A percentile compares a stretch with the other conserved stretches of the same genome.
phyloP scores from a whole-genome alignment of 2,888 invertebrate genomes.

The Mechanitis messenoides region DNA sequence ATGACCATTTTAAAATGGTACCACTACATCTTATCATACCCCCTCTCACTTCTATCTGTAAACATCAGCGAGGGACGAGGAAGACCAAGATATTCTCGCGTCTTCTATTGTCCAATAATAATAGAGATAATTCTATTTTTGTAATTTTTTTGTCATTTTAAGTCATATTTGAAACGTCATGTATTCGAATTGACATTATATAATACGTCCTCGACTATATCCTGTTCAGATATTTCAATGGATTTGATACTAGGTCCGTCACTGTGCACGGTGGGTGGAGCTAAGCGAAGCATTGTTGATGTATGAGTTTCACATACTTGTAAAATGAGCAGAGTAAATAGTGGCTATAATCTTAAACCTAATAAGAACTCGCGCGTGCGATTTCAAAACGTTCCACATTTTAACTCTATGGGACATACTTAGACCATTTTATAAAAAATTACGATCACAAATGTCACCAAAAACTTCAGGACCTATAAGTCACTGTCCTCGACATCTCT shows the following conservation, averaged over 20 bases:
- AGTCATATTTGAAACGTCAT: conserved; percentile 48
- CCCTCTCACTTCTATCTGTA: conserved; percentile 29
- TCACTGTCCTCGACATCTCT: no score
- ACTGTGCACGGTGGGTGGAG: no score
- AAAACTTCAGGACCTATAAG: no score
- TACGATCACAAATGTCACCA: no score
- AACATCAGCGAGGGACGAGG: conserved; percentile 34
- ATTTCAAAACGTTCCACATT: no score
- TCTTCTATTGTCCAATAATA: conserved; percentile 61
- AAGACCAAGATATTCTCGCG: conserved; percentile 41
- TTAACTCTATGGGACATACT: no score
- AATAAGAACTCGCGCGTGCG: no score
- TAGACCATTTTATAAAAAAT: no score
- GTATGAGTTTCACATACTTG: no score
- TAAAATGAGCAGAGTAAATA: no score
- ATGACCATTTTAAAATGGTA: conserved; percentile 36
- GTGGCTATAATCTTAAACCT: no score
- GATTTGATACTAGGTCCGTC: neutral
- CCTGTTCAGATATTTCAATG: conserved; percentile 24
- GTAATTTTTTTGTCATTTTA: conserved; percentile 57
- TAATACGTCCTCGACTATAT: conserved; percentile 25
- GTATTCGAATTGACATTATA: conserved; percentile 58
- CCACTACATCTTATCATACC: conserved; percentile 32
- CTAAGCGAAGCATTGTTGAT: no score
- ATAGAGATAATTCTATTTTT: conserved; percentile 67